A percentile compares a stretch with the other conserved stretches of the same genome.
These are phyloP conservation scores for Peucedramus taeniatus DNA, from an alignment of 2,113 vertebrate species.

Conservation along the genomic window DNA sequence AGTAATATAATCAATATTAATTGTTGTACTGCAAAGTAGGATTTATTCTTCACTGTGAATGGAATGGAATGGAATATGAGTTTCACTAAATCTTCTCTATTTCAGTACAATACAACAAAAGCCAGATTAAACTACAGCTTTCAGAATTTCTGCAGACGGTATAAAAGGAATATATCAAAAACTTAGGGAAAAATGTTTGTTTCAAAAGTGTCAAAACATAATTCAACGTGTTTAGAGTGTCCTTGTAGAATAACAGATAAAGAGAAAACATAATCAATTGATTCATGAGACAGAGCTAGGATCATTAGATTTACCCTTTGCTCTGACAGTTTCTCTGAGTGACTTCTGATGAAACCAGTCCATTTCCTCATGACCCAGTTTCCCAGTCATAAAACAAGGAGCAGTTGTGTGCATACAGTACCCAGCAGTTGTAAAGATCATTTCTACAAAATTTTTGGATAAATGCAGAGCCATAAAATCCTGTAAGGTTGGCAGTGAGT, in stretches of 20 bases:
- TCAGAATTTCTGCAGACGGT: conserved; percentile 17
- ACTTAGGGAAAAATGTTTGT: background rate
- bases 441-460: background rate
- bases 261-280: background rate
- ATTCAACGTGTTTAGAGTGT: background rate
- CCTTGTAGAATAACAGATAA: background rate
- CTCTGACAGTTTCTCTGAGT: background rate
- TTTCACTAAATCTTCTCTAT: conserved; percentile 24
- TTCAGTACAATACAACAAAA: conserved; percentile 11
- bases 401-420: background rate
- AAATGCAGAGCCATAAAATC: background rate
- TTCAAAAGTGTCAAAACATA: conserved; percentile 23
- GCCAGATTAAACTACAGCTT: conserved; percentile 2
- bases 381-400: conserved; percentile 29
- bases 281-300: background rate
- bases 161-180: conserved; percentile 11
- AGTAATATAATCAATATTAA: conserved; percentile 37
- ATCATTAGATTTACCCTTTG: background rate
- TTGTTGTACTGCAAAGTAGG: conserved; percentile 8
- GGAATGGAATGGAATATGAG: background rate
- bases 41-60: conserved; percentile 3
- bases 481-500: conserved; percentile 20
- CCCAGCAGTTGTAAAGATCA: background rate
- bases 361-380: background rate
- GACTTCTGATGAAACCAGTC: background rate